phyloP scores from a whole-genome alignment of 2,113 vertebrate genomes.

The Dipodomys ordii region DNA sequence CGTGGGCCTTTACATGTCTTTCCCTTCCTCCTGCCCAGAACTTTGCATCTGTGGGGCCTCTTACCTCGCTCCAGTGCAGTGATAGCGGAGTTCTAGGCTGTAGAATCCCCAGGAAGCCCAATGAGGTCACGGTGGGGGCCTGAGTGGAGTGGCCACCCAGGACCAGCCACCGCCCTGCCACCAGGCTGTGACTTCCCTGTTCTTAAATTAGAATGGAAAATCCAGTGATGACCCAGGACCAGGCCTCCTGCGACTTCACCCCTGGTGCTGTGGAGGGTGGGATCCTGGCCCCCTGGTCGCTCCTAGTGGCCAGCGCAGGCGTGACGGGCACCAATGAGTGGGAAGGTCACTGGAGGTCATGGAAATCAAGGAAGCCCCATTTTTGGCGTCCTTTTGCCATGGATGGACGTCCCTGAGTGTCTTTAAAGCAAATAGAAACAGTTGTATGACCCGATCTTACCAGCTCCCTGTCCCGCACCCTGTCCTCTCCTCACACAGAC shows the following conservation, averaged over 20 bases:
- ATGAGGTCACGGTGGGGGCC: no score
- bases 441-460: neutral
- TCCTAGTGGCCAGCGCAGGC: neutral
- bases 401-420: neutral
- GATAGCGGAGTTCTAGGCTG: neutral
- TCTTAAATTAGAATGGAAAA: slow-evolving; percentile 58
- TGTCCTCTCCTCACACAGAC: no score
- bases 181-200: slow-evolving; percentile 40
- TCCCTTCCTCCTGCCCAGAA: neutral
- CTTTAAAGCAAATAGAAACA: slow-evolving; percentile 14
- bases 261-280: neutral
- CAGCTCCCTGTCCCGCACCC: no score
- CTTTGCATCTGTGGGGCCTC: neutral
- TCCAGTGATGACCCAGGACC: neutral
- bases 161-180: slow-evolving; percentile 16
- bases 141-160: neutral
- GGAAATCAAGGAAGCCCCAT: neutral
- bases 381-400: neutral
- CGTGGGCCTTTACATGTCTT: neutral
- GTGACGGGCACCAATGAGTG: no score
- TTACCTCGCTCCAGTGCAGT: neutral
- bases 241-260: neutral
- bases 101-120: neutral
- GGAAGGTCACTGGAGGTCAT: neutral
- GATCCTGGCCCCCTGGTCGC: neutral